Evolutionary conservation across 2,113 vertebrate genomes (phyloP), one percentile per base, ranked within the genome.

Genomic region (Vidua macroura): DNA sequence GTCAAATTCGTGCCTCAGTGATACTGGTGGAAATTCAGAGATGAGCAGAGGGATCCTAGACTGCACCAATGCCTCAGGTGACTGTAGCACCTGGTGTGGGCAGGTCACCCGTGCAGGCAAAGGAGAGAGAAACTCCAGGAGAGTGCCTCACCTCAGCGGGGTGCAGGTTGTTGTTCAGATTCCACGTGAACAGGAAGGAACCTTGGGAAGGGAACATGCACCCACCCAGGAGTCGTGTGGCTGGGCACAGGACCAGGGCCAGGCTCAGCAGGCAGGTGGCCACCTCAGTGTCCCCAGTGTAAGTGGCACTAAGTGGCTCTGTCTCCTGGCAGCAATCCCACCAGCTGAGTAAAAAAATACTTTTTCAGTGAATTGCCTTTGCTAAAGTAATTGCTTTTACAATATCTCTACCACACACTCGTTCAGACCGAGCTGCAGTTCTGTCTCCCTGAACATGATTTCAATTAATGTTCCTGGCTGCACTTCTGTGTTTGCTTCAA

Each of bases 301-400:
- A 22, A 43, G 68, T 53, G 83, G 60, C 92, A 90, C 79, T 53
- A 35, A 68, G 15, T 93, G 64, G 24, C 72, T 94, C 66, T 31
- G 55, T 27, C 44, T 64, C 41, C 83, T 94, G 94, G 85, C 80
- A 86, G 86, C 41, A 60, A 21, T 72, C 76, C 92, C 0, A 0
- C 28, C 33, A 56, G 70, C 56, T 73, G 33, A 44, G 7, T 11
- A 56, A 58, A 88, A 84, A 90, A 92, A 19, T 7, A 58, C 59
- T 51, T 88, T 90, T 92, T 75, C 83, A 84, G 73, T 58, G 67
- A 79, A 95, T 93, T 88, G 80, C 80, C 69, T 95, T 67, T 82
- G 83, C 86, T 86, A 84, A 96, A 95, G 86, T 93, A 96, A 96
- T 96, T 93, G 90, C 83, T 92, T 96, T 94, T 94, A 43, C 92